Evolutionary conservation across 2,888 invertebrate genomes (phyloP).

Genomic region (Clunio marinus): DNA sequence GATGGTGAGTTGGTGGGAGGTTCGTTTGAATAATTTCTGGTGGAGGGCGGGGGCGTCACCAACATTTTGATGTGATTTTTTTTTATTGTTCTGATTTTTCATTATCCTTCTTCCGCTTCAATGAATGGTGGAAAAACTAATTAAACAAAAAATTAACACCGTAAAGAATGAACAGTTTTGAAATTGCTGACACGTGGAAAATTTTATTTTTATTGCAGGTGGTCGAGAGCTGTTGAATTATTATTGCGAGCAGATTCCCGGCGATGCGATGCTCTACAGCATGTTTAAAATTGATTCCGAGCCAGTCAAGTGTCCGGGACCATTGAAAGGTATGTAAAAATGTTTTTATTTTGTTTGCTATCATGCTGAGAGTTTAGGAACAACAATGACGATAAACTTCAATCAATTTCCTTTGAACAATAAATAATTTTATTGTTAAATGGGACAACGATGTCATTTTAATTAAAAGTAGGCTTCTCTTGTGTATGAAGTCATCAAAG

Average conservation of each 20-base stretch:
- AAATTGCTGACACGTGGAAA: not conserved
- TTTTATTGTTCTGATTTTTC: not conserved
- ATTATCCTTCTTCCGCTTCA: not conserved
- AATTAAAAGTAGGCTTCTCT: constrained; percentile 25
- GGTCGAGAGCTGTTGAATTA: constrained; percentile 66
- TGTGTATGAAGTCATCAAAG: no score
- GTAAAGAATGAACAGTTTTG: not conserved
- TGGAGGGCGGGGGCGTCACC: not conserved
- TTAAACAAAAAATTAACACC: constrained; percentile 16
- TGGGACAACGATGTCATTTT: constrained; percentile 26
- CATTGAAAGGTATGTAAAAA: constrained; percentile 51
- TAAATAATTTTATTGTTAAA: not conserved
- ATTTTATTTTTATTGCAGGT: not conserved
- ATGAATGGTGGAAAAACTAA: not conserved
- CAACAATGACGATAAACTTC: not conserved
- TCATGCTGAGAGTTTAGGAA: no score
- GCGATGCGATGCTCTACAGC: constrained; percentile 82
- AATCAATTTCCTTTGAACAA: constrained; percentile 35
- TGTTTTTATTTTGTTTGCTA: no score
- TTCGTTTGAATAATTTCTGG: not conserved
- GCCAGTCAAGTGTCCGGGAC: constrained; percentile 77
- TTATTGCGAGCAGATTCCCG: constrained; percentile 80
- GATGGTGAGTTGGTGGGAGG: not conserved
- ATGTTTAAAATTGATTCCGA: constrained; percentile 85
- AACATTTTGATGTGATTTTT: not conserved